Base-by-base conservation (phyloP, 2,797 vertebrate genomes). In the Chanos chanos region DNA sequence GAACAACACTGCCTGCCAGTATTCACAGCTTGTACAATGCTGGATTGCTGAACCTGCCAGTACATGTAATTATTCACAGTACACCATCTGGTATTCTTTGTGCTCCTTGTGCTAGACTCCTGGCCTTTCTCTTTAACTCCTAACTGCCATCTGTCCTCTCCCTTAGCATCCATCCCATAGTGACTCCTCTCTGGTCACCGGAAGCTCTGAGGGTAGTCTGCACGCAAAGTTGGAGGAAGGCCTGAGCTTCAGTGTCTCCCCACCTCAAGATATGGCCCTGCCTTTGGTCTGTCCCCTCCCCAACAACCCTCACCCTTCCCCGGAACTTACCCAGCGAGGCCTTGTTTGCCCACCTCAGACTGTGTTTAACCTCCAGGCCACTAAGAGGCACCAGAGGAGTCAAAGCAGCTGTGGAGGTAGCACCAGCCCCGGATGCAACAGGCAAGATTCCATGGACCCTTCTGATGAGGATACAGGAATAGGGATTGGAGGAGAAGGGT, bases 221-320 rank as follows among this genome's bases (percentile, higher is more conserved):
- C 94, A 97, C 87, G 92, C 91, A 77, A 96, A 90, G 0, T 81
- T 94, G 75, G 94, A 97, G 71, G 94, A 97, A 77, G 94, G 92
- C 63, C 85, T 97, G 64, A 92, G 93, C 68, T 89, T 93, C 75
- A 90, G 86, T 0, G 74, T 91, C 71, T 92, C 90, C 8, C 88
- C 89, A 0, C 85, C 89, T 16, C 81, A 80, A 41, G 77, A 86
- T 0, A 76, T 86, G 73, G 85, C 83, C 12, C 70, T 76, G 18
- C 81, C 87, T 54, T 66, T 86, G 27, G 70, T 81, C 69, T 77
- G 71, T 58, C 78, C 48, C 3, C 51, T 76, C 62, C 81, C 12
- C 68, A 80, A 81, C 50, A 73, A 77, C 52, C 81, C 77, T 4
- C 80, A 64, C 49, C 78, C 81, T 65, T 77, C 84, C 4, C 64